Base-by-base conservation (phyloP, 2,888 invertebrate species). In the Epistrophe grossulariae region DNA sequence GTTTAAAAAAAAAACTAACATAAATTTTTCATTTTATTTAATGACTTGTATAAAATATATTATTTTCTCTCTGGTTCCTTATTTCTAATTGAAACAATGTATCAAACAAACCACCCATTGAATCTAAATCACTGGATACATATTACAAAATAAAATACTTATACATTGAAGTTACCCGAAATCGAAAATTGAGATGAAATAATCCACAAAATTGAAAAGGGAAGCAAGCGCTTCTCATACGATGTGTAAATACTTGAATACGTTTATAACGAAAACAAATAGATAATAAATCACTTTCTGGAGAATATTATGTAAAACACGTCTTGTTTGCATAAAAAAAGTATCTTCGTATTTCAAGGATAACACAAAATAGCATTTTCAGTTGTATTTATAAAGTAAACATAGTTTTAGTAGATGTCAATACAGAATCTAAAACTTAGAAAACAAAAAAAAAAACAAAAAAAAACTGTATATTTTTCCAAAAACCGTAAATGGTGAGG, bases 141-240 rank as follows among this genome's bases (percentile, higher is more conserved):
- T 5, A 64, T 45, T 45, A 15, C 7, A n/a, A 45, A 28, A 28
- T n/a, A 43, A 45, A 45, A 45, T n/a, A n/a, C 7, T 24, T 3
- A n/a, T n/a, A n/a, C n/a, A 43, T n/a, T 7, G 43, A 45, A 45
- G 45, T 8, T 8, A 1, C 7, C 7, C 1, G 45, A n/a, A 45
- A 28, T 10, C 28, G n/a, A 45, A 64, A 64, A 45, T 45, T 45
- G 45, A 45, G 64, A 45, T 45, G 45, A 45, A 45, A 64, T 45
- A 45, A 64, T 28, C 64, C 64, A 64, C 64, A 64, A 45, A 64
- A 64, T 45, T 45, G n/a, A 15, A 24, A 45, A 28, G 43, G 17
- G 17, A 17, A 17, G 10, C 17, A 1, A 31, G 31, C 4, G 0
- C 7, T 0, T 31, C 31, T 10, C 9, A 1, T n/a, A 35, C 10